Conservation (phyloP, 2,888 invertebrate genomes). For the Phrixothrix hirtus region DNA sequence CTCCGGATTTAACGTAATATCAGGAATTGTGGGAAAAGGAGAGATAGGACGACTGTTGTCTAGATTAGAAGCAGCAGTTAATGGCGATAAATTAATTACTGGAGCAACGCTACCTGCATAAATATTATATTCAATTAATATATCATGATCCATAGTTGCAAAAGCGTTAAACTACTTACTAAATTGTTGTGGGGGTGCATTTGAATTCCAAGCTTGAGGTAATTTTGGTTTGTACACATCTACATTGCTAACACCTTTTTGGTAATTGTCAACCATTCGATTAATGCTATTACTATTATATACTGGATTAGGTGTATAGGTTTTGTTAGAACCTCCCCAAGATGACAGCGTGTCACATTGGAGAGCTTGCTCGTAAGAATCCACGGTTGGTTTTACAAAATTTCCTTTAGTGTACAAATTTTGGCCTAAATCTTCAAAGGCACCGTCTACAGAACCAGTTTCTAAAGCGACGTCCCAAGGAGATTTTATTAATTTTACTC, state of each 20-base stretch:
- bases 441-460: constrained; percentile 70
- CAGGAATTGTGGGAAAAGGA: constrained; percentile 45
- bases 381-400: constrained; percentile 51
- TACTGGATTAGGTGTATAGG: constrained; percentile 50
- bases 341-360: constrained; percentile 44
- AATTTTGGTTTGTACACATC: constrained; percentile 58
- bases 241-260: constrained; percentile 49
- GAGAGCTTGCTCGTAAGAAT: constrained; percentile 53
- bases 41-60: constrained; percentile 37
- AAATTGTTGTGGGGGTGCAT: constrained; percentile 45
- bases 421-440: constrained; percentile 62
- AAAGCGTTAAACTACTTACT: constrained; percentile 46
- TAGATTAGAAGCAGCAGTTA: constrained; percentile 23
- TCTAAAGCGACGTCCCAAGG: constrained; percentile 75
- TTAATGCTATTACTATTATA: constrained; percentile 56
- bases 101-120: constrained; percentile 46
- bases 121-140: constrained; percentile 4
- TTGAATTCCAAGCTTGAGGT: constrained; percentile 58
- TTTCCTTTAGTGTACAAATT: constrained; percentile 48
- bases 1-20: constrained; percentile 41
- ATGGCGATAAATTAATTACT: constrained; percentile 42
- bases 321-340: constrained; percentile 45
- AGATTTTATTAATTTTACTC: constrained; percentile 65
- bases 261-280: constrained; percentile 52
- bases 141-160: constrained; percentile 5